Evolutionary conservation across 2,888 invertebrate species (phyloP).

Genomic region (Strigamia transsilvanica): DNA sequence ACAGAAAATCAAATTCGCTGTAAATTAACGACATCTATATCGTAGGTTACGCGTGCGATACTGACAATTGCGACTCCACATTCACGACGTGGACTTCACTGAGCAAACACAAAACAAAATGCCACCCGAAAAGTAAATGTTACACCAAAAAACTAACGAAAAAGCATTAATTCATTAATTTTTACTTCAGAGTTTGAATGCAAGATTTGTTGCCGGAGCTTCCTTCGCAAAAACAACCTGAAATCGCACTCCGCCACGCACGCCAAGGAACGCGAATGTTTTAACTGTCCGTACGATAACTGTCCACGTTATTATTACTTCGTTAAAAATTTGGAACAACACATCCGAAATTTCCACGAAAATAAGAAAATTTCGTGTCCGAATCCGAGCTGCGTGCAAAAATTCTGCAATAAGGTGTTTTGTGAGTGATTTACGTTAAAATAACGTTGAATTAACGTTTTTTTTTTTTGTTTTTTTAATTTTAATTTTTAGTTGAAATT

Average conservation of each 20-base stretch:
- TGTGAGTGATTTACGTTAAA: neutral
- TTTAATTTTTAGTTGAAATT: neutral
- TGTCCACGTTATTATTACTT: slow-evolving; percentile 38
- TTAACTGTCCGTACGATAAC: slow-evolving; percentile 33
- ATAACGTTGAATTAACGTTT: too few species aligned
- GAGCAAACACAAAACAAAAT: neutral
- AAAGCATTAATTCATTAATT: neutral
- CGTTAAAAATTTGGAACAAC: slow-evolving; percentile 17
- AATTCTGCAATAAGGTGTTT: slow-evolving; percentile 15
- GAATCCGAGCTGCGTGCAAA: neutral
- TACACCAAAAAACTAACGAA: too few species aligned
- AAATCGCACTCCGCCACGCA: neutral
- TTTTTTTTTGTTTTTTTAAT: too few species aligned
- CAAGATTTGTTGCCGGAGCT: neutral
- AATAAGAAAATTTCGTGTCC: neutral
- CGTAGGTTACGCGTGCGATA: neutral
- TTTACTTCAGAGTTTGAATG: neutral
- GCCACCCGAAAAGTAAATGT: neutral
- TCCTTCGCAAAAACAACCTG: neutral
- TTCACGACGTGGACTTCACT: neutral
- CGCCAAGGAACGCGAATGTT: neutral
- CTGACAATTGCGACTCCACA: neutral
- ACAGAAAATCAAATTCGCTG: too few species aligned
- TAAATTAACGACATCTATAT: too few species aligned
- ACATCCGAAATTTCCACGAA: neutral